Base-by-base conservation (phyloP, 2,113 vertebrate genomes). In the Burhinus bistriatus region DNA sequence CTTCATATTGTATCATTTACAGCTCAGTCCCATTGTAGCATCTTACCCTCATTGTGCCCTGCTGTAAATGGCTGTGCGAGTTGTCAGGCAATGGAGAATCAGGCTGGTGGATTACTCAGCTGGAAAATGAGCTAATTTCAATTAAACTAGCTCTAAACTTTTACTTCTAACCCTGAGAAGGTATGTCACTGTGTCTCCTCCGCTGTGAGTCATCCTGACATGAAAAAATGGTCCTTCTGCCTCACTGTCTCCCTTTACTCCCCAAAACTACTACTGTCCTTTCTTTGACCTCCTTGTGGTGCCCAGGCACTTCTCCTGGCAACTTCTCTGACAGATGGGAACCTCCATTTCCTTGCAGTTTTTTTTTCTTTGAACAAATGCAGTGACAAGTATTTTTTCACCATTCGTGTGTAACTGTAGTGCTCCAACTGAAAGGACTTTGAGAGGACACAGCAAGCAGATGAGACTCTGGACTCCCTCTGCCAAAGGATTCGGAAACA, bases 1-100 rank as follows among this genome's bases (percentile, higher is more conserved):
- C 94, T 93, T 84, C 40, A 15, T 62, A 38, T 93, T 81, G 29
- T 83, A 75, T 81, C 92, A 55, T 93, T 95, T 92, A 85, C 66
- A 93, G 87, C 76, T 94, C 68, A 91, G 32, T 64, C 38, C 22
- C 14, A 29, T 44, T 71, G 79, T 66, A 89, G 34, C 58, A 73
- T 77, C 64, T 86, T 69, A 38, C 38, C 54, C 30, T 82, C 36
- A 3, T 6, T 68, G 59, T 85, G 38, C 38, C 65, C 58, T 80
- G 40, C 72, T 86, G 47, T 69, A 94, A 91, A 72, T 42, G 76
- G 49, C 49, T 76, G 17, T 55, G 58, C 40, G 84, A 91, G 68
- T 30, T 12, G 2, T 44, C 7, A 18, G 62, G 36, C 34, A 70
- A 51, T 20, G n/a, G 49, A 92, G 61, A 93, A 88, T 66, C 42